phyloP scores from a whole-genome alignment of 2,113 vertebrate genomes.

The Bostrychus sinensis region DNA sequence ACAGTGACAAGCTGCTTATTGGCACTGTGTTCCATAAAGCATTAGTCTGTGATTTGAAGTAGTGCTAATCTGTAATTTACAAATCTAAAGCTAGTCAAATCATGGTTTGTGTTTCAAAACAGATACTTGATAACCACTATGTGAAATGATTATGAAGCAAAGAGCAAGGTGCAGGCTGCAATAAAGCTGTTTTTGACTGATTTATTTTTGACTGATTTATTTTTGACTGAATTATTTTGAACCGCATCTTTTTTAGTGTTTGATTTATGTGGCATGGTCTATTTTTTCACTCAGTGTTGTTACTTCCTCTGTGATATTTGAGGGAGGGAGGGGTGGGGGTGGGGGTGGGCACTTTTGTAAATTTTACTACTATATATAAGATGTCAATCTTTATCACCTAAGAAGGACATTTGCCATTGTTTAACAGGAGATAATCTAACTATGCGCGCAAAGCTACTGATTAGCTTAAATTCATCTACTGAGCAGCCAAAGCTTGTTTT shows the following conservation, averaged over 20 bases:
- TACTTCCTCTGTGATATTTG: no score
- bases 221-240: no score
- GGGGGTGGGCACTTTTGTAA: not conserved
- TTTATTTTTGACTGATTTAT: not conserved
- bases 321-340: no score
- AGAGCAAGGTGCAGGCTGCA: not conserved
- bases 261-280: not conserved
- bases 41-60: constrained; percentile 84
- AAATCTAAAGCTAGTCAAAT: not conserved
- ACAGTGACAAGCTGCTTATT: constrained; percentile 84
- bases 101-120: not conserved
- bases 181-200: not conserved
- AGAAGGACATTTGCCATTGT: no score
- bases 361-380: no score
- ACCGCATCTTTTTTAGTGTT: not conserved
- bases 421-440: no score
- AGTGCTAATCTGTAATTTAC: constrained; percentile 4
- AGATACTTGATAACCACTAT: not conserved
- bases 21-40: constrained; percentile 91
- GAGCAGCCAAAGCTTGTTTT: no score
- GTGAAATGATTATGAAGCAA: not conserved
- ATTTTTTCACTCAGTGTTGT: not conserved
- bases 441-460: no score
- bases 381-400: no score
- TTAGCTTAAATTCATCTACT: no score